Evolutionary conservation across 2,797 vertebrate species (phyloP), one percentile per base, ranked within the genome.

Genomic region (Manis pentadactyla): DNA sequence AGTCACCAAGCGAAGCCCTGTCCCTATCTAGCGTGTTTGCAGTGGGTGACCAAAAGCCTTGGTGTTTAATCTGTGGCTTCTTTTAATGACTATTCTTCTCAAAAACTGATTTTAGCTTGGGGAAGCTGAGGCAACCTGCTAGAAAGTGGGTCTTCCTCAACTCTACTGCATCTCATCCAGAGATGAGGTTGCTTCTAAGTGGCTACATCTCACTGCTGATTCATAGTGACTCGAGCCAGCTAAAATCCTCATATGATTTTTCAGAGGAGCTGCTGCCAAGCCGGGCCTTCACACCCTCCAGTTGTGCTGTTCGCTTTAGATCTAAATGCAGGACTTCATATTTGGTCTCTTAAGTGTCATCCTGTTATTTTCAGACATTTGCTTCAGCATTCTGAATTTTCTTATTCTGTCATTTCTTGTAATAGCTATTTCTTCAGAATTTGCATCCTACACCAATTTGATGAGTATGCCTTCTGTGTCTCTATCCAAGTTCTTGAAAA

Each of bases 321-420:
- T 18, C 46, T 17, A 90, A 92, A 78, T 7, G 31, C 10, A 90
- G 42, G 75, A 42, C 53, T 77, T 88, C 13, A 27, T 63, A 68
- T 89, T 71, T 61, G 92, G 66, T 84, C 79, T 87, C 31, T 29
- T 88, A 93, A 88, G 75, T 51, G 84, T 91, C 78, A 51, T 55
- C 37, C 75, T 87, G n/a, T 68, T 93, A 86, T 87, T 87, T 92
- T 92, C 49, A 81, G 84, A 92, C 42, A 81, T 55, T 73, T 81
- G 79, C 69, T 84, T 94, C 55, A 96, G 73, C 21, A 51, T 87
- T 77, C 34, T 87, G 49, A 89, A 83, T 69, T 86, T 95, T 46
- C 93, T 89, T 73, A 92, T 87, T 92, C 46, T 51, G 29, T 75
- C 79, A 79, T 90, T 53, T 78, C 57, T 81, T 87, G 31, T 87